Base-by-base conservation (phyloP, 2,888 invertebrate genomes). In the Thecophora atra region DNA sequence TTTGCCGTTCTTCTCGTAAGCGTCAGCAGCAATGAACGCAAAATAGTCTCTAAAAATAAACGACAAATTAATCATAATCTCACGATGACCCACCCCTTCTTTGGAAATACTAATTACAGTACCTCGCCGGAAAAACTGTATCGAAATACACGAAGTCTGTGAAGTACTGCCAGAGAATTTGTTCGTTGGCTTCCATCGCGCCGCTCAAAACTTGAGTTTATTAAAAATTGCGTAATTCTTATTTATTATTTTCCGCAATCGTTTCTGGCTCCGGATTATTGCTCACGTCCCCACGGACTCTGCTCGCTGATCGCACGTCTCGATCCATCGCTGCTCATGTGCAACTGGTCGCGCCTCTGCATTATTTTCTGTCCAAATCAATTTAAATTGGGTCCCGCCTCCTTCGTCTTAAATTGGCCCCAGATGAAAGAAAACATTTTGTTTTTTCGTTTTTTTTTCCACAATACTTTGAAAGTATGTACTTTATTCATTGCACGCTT, bases 321-420 rank as follows among this genome's bases (percentile, higher is more conserved):
- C n/a, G 30, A 60, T 37, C 37, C 26, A 51, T 19, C 42, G 56
- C 42, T 58, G 69, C 63, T 62, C 63, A 70, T 30, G 70, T 52
- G 62, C 69, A 70, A 58, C 5, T 62, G 69, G 63, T 26, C 47
- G 42, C 62, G 62, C 60, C 24, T 21, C 47, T 21, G 19, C 42
- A 21, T 44, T 58, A 52, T 63, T 44, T 51, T 47, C 52, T 37
- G 63, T 62, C 70, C 51, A 70, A 70, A 70, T 70, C 70, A 70
- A 70, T 70, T 70, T 70, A 70, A 70, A 70, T 70, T 70, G 70
- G 70, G 51, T 47, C 51, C 28, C 70, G 70, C 70, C 70, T 70
- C 52, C 64, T 42, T 19, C 62, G 51, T 70, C 70, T 70, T 63
- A 70, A 70, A 70, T 62, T 63, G 62, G 70, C 30, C 24, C 17